Evolutionary conservation across 2,797 vertebrate genomes (phyloP), one percentile per base, ranked within the genome.

Genomic region (Sebastes dallii): DNA sequence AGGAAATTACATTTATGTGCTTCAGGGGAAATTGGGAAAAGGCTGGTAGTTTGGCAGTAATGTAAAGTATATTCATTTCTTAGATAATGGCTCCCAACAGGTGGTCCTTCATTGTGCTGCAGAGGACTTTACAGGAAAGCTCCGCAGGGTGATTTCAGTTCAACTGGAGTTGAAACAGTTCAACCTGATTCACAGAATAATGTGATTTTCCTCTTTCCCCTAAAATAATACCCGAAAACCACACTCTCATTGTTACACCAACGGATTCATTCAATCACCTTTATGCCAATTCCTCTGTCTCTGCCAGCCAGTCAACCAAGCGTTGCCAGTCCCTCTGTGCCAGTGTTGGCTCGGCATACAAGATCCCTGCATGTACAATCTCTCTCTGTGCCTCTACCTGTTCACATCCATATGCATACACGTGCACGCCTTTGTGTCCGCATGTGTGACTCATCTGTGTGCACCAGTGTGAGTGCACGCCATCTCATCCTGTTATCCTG

Each of bases 221-320:
- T 55, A 50, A 86, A 86, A 84, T 71, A 78, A 78, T 78, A 62
- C 16, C 58, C 29, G 18, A 70, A 75, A 82, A 68, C 39, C 67
- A 73, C 58, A 59, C 74, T 85, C 18, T 74, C 68, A 87, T 74
- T 86, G 73, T 77, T 78, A 27, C 58, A 34, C 39, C 80, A 42
- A 10, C 25, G 27, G 68, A 87, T 91, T 75, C n/a, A 82, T 89
- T 82, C 77, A 82, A n/a, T 83, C 65, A 66, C 54, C 22, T 82
- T 54, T 67, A 54, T 16, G 46, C 78, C 84, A 88, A 77, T 80
- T 67, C 77, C 36, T 70, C 22, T 30, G 64, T 82, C 13, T 76
- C 83, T 86, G 75, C 86, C 83, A 83, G 75, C n/a, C 83, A 78
- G 72, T 72, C 73, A 75, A 62, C 83, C 66, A 69, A 85, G 66